Evolutionary conservation across 1,140 invertebrate species (phyloP), one percentile per base, ranked within the genome.

Genomic region (Eulimnadia texana): DNA sequence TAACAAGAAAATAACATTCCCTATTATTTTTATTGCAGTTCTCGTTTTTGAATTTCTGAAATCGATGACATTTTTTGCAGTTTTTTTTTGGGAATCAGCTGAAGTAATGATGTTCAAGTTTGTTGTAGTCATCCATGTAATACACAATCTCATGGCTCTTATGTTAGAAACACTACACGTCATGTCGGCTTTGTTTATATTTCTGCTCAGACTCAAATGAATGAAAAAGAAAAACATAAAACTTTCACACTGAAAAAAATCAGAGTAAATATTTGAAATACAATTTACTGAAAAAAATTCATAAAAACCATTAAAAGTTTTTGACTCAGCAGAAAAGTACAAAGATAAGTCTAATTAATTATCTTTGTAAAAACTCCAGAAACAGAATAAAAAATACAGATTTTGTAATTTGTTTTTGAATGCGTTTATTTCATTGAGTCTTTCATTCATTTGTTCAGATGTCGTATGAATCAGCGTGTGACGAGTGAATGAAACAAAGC

Each of bases 281-380:
- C 3, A 54, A 54, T 16, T 20, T 22, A 16, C n/a, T 25, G 28
- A 54, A 54, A 54, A 22, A 54, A 20, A 9, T 52, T 19, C 22
- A 23, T 24, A 52, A 52, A 54, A 23, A 54, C 50, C 24, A 54
- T 54, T 27, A 54, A 54, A 23, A 54, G 52, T 25, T 25, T n/a
- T n/a, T n/a, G n/a, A n/a, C n/a, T n/a, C n/a, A n/a, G n/a, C n/a
- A n/a, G n/a, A n/a, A n/a, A n/a, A n/a, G n/a, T n/a, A n/a, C n/a
- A n/a, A n/a, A n/a, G n/a, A n/a, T n/a, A n/a, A n/a, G n/a, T n/a
- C n/a, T n/a, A n/a, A n/a, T n/a, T n/a, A n/a, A n/a, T n/a, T n/a
- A n/a, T n/a, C n/a, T n/a, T n/a, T n/a, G n/a, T n/a, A n/a, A n/a
- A n/a, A n/a, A n/a, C n/a, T n/a, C n/a, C n/a, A n/a, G n/a, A n/a